Conservation (phyloP, 2,888 invertebrate genomes). For the Troides aeacus region DNA sequence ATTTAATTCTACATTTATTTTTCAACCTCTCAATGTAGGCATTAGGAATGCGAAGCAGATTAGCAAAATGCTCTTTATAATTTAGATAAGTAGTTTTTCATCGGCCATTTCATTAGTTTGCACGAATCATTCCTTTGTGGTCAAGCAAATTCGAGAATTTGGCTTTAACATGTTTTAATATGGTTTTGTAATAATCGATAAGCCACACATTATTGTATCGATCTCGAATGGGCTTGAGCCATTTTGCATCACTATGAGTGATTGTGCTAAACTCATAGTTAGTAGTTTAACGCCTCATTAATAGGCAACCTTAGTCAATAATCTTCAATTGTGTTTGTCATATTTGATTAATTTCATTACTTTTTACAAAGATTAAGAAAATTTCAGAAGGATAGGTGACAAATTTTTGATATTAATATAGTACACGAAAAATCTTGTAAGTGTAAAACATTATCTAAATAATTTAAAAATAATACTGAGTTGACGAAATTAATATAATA, state of each 20-base stretch:
- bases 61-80: conserved; percentile 28
- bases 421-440: background rate
- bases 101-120: conserved; percentile 78
- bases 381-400: conserved; percentile 45
- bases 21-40: conserved; percentile 13
- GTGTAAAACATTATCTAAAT: no score
- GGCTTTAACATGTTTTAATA: conserved; percentile 25
- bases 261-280: conserved; percentile 80
- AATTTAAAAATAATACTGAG: no score
- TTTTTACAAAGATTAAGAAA: conserved; percentile 47
- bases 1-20: background rate
- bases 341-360: conserved; percentile 45
- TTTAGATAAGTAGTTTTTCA: conserved; percentile 43
- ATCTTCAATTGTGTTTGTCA: conserved; percentile 41
- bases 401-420: conserved; percentile 20
- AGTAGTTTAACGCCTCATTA: conserved; percentile 63
- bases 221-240: conserved; percentile 49
- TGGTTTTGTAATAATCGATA: conserved; percentile 1
- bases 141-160: conserved; percentile 49
- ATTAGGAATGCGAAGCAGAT: conserved; percentile 14
- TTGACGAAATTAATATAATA: background rate
- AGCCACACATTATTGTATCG: conserved; percentile 6
- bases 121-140: conserved; percentile 82
- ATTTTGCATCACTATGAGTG: conserved; percentile 74
- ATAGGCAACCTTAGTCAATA: conserved; percentile 59